These are phyloP conservation scores for Drosophila koepferae DNA, from an alignment of 2,888 invertebrate species.

Conservation along the genomic window DNA sequence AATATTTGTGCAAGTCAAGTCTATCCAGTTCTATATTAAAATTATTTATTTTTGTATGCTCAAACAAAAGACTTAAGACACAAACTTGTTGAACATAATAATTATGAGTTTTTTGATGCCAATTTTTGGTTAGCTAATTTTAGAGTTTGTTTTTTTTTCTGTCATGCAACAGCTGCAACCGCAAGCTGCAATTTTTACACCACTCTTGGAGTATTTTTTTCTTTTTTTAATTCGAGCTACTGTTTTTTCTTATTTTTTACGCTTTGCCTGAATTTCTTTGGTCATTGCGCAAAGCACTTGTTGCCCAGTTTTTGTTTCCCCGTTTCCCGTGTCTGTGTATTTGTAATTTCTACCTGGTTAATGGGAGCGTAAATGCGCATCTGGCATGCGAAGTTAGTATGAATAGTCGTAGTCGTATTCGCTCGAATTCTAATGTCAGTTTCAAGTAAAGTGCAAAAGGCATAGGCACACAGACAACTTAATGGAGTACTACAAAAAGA, in stretches of 20 bases:
- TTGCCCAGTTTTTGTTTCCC: conserved; percentile 47
- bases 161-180: conserved; percentile 30
- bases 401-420: conserved; percentile 36
- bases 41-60: conserved; percentile 6
- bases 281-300: conserved; percentile 75
- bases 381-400: conserved; percentile 71
- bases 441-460: conserved; percentile 70
- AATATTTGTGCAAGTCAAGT: conserved; percentile 26
- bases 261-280: conserved; percentile 60
- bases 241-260: conserved; percentile 37
- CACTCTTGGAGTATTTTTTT: conserved; percentile 29
- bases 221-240: conserved; percentile 38
- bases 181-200: conserved; percentile 50
- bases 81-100: conserved; percentile 48
- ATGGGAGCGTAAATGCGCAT: conserved; percentile 79
- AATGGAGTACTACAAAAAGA: conserved; percentile 71
- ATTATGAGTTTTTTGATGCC: neutral
- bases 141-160: neutral
- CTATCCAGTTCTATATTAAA: neutral
- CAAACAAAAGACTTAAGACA: conserved; percentile 11
- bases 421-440: conserved; percentile 71
- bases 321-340: conserved; percentile 29
- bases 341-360: conserved; percentile 69
- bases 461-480: conserved; percentile 67
- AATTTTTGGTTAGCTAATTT: conserved; percentile 10